These are phyloP conservation scores for Saimiri boliviensis DNA, from an alignment of 2,113 vertebrate genomes.

Conservation along the genomic window DNA sequence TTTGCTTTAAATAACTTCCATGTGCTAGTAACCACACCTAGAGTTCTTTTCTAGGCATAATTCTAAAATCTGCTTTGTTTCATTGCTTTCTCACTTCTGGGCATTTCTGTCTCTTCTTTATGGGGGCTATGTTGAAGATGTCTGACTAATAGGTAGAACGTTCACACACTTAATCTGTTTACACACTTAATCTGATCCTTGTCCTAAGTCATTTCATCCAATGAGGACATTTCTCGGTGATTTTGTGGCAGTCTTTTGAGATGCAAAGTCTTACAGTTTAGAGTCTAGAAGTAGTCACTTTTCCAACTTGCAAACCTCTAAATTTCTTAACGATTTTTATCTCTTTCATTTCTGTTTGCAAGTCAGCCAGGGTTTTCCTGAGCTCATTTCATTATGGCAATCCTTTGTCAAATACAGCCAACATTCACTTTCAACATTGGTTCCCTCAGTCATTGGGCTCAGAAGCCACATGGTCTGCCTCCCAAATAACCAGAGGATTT, in stretches of 20 bases:
- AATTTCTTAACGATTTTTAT: not conserved
- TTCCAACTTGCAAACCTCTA: not conserved
- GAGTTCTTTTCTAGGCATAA: not conserved
- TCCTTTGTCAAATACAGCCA: not conserved
- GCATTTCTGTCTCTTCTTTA: not conserved
- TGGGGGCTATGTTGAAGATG: not conserved
- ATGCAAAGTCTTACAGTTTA: not conserved
- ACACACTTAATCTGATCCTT: not conserved
- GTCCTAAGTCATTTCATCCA: not conserved
- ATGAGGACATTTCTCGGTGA: not conserved
- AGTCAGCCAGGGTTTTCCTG: not conserved
- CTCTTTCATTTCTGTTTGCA: constrained; percentile 5
- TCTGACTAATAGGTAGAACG: not conserved
- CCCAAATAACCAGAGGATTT: not conserved
- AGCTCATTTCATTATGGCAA: not conserved
- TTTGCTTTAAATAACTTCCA: not conserved
- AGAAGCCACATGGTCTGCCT: not conserved
- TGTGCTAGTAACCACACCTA: not conserved
- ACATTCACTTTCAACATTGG: not conserved
- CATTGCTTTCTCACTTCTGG: not conserved
- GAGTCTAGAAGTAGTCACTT: not conserved
- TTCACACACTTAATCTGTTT: not conserved
- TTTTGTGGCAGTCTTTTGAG: constrained; percentile 24
- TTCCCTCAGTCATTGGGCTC: not conserved
- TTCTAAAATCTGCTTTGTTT: not conserved